Evolutionary conservation across 2,113 vertebrate species (phyloP), one percentile per base, ranked within the genome.

Genomic region (Grantiella picta): DNA sequence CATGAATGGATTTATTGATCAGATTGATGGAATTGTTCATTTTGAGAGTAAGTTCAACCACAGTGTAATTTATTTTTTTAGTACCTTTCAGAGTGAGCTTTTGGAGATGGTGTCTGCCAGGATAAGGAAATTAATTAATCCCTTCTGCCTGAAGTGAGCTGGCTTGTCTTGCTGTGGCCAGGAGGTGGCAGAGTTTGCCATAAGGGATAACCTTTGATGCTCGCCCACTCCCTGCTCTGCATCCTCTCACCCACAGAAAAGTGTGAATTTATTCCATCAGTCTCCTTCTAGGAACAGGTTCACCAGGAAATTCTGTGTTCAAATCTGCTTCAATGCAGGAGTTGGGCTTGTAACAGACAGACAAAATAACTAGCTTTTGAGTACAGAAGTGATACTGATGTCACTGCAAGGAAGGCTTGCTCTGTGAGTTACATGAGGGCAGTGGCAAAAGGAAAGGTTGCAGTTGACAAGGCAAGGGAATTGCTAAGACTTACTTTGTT

Each of bases 1-100:
- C 40, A 99, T 99, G 99, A 99, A 99, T 11, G 99, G 99, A 94
- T 99, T 99, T 95, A 99, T 99, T 45, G 99, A 99, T 97, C 99
- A 99, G 96, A 99, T 99, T 72, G 99, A 99, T 12, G 98, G 99
- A 94, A 99, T 99, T 49, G 99, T 99, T 89, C 99, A 99, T 97
- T 99, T 99, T 98, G 99, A 99, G 98, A 99, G 99, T 99, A 98
- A 99, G 99, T 91, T 59, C 12, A 6, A 27, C 52, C 38, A n/a
- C 40, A 44, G 7, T 13, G 11, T 40, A 11, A 31, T 40, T 31
- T 11, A 2, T 21, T 40, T 9, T n/a, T 38, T 57, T 54, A 45
- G n/a, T 35, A 47, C 4, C 44, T 14, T 65, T 84, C 53, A 68
- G 36, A 57, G 20, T 63, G 22, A 75, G 22, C 9, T 47, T 79